These are phyloP conservation scores for Chrysogorgia sp. DNA, from an alignment of 92 coral and sea anemone species.

Conservation along the genomic window DNA sequence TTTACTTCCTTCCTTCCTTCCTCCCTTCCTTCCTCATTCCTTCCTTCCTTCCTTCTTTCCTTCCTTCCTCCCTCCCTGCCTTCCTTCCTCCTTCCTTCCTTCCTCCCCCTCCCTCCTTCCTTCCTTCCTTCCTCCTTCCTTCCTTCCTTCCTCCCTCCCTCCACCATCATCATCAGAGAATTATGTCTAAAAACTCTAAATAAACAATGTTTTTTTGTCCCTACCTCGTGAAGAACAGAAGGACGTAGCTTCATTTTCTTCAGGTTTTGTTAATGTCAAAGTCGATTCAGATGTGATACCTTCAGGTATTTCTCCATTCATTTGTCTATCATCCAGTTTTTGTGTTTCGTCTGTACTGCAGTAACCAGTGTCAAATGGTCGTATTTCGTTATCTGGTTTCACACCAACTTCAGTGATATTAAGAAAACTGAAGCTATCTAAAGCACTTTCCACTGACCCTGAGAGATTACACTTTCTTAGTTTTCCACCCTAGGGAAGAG, in stretches of 20 bases:
- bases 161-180: too few species aligned
- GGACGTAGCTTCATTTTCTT: not conserved
- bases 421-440: conserved; percentile 94
- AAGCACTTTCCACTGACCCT: conserved; percentile 90
- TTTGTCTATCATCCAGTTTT: not conserved
- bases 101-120: too few species aligned
- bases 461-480: conserved; percentile 80
- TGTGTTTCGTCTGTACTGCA: conserved; percentile 77
- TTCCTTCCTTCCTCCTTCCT: too few species aligned
- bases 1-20: too few species aligned
- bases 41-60: too few species aligned
- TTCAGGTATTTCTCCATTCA: not conserved
- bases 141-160: too few species aligned
- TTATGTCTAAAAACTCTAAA: not conserved
- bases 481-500: conserved; percentile 66
- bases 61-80: too few species aligned
- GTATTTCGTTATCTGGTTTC: conserved; percentile 61
- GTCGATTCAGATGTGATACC: not conserved
- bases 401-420: conserved; percentile 73
- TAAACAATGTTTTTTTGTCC: not conserved
- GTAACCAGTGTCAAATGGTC: conserved; percentile 80
- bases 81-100: too few species aligned
- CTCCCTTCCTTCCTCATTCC: too few species aligned
- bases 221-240: not conserved
- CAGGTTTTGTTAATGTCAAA: not conserved